Evolutionary conservation across 2,888 invertebrate genomes (phyloP), one percentile per base, ranked within the genome.

Genomic region (Tachina grossa): DNA sequence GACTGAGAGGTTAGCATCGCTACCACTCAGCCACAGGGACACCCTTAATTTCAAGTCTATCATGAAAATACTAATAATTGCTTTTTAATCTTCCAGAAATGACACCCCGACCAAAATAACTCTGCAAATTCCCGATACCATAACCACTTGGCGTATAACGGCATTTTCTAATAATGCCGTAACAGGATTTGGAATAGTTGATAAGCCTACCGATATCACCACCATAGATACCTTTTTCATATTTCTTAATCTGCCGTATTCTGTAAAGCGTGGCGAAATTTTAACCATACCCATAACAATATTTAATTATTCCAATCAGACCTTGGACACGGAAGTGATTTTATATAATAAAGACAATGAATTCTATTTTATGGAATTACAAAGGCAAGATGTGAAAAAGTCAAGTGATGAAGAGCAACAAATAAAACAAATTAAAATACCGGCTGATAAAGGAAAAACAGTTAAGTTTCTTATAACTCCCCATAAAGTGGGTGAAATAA

Each of bases 211-310:
- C 9, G 94, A 94, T 92, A 89, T 97, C 55, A 94, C 94, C 90
- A 96, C 96, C 1, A 96, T 96, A 91, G 95, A 96, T 88, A 95
- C 95, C 5, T 96, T 97, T 93, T 96, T 96, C 89, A 94, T 97
- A 55, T 95, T 95, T 2, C 91, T 97, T 82, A 95, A 96, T 89
- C 92, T 97, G 71, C 97, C 97, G 0, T 95, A 95, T 90, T 95
- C 96, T 0, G 95, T 97, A 0, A 95, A 96, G 87, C 93, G 96
- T 51, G 96, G 96, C 47, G 99, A 99, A 93, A 95, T 96, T n/a
- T 94, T 98, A 55, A 96, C 97, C 0, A 94, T 98, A 69, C 96
- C 98, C 65, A 95, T 97, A 16, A 95, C 96, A 8, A 95, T 98
- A n/a, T 97, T 96, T 92, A 98, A 98, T 92, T 97, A 98, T 89